Base-by-base conservation (phyloP, 2,888 invertebrate genomes). In the Drosophila putrida region DNA sequence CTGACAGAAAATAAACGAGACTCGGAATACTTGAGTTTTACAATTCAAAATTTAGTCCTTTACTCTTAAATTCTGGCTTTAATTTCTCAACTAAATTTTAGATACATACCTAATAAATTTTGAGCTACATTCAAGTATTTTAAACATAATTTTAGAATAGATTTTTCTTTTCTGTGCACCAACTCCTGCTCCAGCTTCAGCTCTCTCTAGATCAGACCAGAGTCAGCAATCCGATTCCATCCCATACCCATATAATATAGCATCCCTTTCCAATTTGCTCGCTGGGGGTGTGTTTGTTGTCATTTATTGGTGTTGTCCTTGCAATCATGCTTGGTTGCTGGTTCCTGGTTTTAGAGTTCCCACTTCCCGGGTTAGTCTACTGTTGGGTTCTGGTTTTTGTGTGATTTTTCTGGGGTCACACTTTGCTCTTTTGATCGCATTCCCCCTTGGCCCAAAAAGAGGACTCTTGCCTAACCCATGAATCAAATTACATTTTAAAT, bases 401-500 rank as follows among this genome's bases (percentile, higher is more conserved):
- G 83, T 91, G 89, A 83, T 78, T 82, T 86, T 83, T 82, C 78
- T 83, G 82, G 77, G 85, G 78, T 82, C 86, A 88, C 89, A 89
- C 89, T 88, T 89, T 89, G 89, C 88, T 81, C 84, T 88, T 87
- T 88, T 87, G 79, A 87, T 84, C 68, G 78, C 67, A 61, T 59
- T 63, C 54, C 62, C 62, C 61, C 43, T 11, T 53, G 38, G 51
- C 10, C 28, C 10, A 28, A 27, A 28, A 27, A 28, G 20, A 28
- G 20, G 41, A 35, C 61, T 60, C 49, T 64, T 57, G 63, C 47
- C 60, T 51, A 71, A 67, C 64, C 81, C 83, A 88, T 91, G 91
- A 89, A 90, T 91, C 91, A 91, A 91, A 91, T 91, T 91, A 91
- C 91, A 89, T 81, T 91, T 91, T 89, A 91, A 91, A 88, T 90